A percentile compares a stretch with the other conserved stretches of the same genome.
Evolutionary conservation across 2,113 vertebrate species (phyloP).

Genomic region (Tychaedon coryphoeus): DNA sequence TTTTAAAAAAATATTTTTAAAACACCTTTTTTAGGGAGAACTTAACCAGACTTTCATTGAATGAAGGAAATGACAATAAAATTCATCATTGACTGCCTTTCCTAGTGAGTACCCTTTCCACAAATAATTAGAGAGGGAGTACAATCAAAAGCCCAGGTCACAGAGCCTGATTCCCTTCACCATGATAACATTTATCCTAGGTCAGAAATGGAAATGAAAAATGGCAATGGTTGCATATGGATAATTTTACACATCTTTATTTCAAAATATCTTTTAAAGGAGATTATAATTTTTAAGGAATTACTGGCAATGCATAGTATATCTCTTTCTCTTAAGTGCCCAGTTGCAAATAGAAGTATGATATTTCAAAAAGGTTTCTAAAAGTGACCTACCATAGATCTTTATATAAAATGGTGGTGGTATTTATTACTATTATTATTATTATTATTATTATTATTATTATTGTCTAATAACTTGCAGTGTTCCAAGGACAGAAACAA

Average conservation of each 20-base stretch:
- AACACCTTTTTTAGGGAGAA: background rate
- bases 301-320: background rate
- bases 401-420: rapidly evolving
- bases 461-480: background rate
- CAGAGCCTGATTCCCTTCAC: background rate
- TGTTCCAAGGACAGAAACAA: background rate
- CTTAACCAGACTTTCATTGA: background rate
- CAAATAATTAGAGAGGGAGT: background rate
- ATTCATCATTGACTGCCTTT: background rate
- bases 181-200: background rate
- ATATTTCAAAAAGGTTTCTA: background rate
- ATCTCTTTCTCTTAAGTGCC: background rate
- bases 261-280: background rate
- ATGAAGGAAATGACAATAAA: background rate
- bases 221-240: background rate
- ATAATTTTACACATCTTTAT: background rate
- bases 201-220: background rate
- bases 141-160: background rate
- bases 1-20: background rate
- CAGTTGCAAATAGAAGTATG: background rate
- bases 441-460: background rate
- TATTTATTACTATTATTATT: background rate
- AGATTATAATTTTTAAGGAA: background rate
- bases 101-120: background rate
- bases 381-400: background rate